Evolutionary conservation across 2,797 vertebrate genomes (phyloP), one percentile per base, ranked within the genome.

Genomic region (Takifugu ocellatus): DNA sequence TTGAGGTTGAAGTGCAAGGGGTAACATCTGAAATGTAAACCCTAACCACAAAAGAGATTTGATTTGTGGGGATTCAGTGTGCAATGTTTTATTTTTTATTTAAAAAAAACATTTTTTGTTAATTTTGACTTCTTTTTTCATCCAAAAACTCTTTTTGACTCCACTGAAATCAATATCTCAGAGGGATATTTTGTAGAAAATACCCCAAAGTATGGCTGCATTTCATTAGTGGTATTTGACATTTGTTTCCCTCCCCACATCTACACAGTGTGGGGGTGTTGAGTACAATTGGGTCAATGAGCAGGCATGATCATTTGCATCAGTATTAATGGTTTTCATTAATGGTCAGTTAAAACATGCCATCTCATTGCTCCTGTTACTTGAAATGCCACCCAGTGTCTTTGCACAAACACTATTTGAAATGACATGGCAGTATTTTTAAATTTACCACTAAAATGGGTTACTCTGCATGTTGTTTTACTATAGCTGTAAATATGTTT

Each of bases 391-490:
- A 53, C 86, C 87, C 83, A 62, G 82, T 86, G 86, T 87, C 84
- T 91, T 90, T 91, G 90, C 90, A 92, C 91, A 91, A 87, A 86
- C 79, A 80, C 84, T 84, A 79, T 89, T 90, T 88, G 88, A 82
- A 87, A 89, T 71, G 67, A 86, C 75, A 84, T 85, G 78, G 87
- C 84, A 90, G 87, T 91, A 88, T 91, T 91, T 91, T 89, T 83
- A 86, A 88, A 88, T 79, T 83, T 84, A 89, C 88, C 90, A 91
- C 87, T 90, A 79, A 79, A 84, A 88, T 89, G 87, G 81, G 84
- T 88, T 88, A 86, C 75, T 82, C 87, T 90, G 90, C 90, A 92
- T 92, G 91, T 91, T 92, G 91, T 91, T 90, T 90, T 89, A 89
- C 68, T 79, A 86, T 83, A 83, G 84, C 77, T 90, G 88, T 89